Base-by-base conservation (phyloP, 2,797 vertebrate species). In the Malurus splendens region DNA sequence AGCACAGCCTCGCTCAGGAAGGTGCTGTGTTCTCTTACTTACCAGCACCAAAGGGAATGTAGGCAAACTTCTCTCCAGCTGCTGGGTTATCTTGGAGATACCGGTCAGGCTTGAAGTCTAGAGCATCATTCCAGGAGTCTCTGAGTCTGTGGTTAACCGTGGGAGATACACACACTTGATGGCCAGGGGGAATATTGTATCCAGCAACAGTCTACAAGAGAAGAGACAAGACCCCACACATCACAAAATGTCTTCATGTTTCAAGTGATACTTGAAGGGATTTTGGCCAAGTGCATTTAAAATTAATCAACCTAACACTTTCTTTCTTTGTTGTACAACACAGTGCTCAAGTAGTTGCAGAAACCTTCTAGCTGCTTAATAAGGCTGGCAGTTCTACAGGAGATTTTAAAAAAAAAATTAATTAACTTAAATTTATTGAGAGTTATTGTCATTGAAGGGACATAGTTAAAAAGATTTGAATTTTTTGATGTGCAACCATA, bases 91-190 rank as follows among this genome's bases (percentile, higher is more conserved):
- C 98, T 2, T 96, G 94, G 62, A 99, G 97, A 91, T 99, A 99
- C 11, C 99, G 98, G 55, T 99, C 98, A 1, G 99, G 99, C 77
- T 97, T 96, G 89, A 99, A 99, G 54, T 98, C 97, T 82, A 98
- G 95, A 72, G 98, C 97, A 4, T 98, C 94, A 2, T 45, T 77
- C 99, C 99, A 99, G 38, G 97, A 97, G 93, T 99, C 98, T 22
- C 94, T 96, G 57, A 99, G 98, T n/a, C 98, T 98, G 22, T 99
- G 99, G 94, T 99, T 99, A 66, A 99, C 98, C 2, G 99, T 99
- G 14, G 99, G 99, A 74, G 99, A 99, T 14, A 99, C 99, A 33
- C 99, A 99, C 82, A 99, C 98, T 95, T 99, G 99, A 94, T 99
- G 99, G 55, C 99, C 99, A 1, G 97, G 98, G 11, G 98, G 99